Conservation (phyloP, 2,888 invertebrate genomes). For the Heliconius cydno region DNA sequence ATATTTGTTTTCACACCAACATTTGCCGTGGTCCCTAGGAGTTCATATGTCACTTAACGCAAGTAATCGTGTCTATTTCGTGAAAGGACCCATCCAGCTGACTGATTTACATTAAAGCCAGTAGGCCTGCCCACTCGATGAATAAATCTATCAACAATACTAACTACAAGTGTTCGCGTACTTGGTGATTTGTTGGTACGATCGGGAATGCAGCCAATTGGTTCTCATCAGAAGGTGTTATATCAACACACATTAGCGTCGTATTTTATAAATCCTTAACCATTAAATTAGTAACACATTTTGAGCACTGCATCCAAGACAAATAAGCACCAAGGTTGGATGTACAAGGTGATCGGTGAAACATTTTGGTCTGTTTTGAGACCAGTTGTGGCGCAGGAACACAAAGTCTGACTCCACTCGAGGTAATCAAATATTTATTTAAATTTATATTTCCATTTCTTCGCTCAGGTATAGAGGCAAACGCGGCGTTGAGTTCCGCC, state of each 20-base stretch:
- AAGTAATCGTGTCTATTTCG: slow-evolving; percentile 29
- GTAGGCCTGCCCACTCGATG: slow-evolving; percentile 49
- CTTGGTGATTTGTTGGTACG: slow-evolving; percentile 60
- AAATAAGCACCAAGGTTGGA: slow-evolving; percentile 54
- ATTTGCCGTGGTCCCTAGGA: slow-evolving; percentile 5
- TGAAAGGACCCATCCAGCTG: slow-evolving; percentile 38
- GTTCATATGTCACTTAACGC: slow-evolving; percentile 31
- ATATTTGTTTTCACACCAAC: slow-evolving; percentile 26
- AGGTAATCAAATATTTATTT: too few relatives aligned
- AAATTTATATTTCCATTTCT: too few relatives aligned
- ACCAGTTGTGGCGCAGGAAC: too few relatives aligned
- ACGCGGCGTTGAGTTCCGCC: too few relatives aligned
- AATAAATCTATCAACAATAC: slow-evolving; percentile 67
- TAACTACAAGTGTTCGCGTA: slow-evolving; percentile 49
- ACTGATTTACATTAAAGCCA: slow-evolving; percentile 53
- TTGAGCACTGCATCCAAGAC: slow-evolving; percentile 54
- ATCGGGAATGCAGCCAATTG: slow-evolving; percentile 61
- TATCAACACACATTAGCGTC: slow-evolving; percentile 52
- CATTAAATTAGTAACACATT: slow-evolving; percentile 52
- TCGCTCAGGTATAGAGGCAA: too few relatives aligned
- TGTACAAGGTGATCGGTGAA: slow-evolving; percentile 16
- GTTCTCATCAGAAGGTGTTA: slow-evolving; percentile 62
- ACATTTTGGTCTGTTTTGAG: slow-evolving; percentile 40
- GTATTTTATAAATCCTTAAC: slow-evolving; percentile 50
- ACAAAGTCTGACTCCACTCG: too few relatives aligned